Conservation (phyloP, 2,113 vertebrate species). For the Rhinopomastus cyanomelas region DNA sequence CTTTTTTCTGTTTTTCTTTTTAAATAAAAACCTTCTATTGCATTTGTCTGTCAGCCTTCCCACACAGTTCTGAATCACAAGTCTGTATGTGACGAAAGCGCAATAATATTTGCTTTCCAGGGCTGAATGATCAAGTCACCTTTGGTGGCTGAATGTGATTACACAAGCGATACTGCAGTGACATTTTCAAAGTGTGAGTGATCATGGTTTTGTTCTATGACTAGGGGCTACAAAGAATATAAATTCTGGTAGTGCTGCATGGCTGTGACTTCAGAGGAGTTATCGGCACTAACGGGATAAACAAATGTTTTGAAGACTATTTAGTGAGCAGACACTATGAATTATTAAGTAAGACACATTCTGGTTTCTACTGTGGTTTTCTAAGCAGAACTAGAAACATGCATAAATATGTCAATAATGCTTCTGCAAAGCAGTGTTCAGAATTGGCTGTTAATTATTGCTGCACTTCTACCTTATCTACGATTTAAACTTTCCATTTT, state of each 20-base stretch:
- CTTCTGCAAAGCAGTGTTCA: neutral
- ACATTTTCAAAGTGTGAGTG: slow-evolving; percentile 49
- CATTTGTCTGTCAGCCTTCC: slow-evolving; percentile 28
- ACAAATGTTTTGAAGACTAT: neutral
- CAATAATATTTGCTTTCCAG: slow-evolving; percentile 64
- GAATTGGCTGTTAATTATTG: neutral
- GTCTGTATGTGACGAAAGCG: slow-evolving; percentile 34
- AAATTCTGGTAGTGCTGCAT: neutral
- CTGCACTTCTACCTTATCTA: neutral
- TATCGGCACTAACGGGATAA: neutral
- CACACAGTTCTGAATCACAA: slow-evolving; percentile 1
- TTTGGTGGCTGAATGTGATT: slow-evolving; percentile 44
- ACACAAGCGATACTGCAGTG: slow-evolving; percentile 39
- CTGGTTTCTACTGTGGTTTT: neutral
- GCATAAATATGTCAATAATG: neutral
- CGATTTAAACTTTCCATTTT: neutral
- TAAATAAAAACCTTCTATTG: neutral
- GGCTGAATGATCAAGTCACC: slow-evolving; percentile 54
- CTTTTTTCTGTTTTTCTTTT: neutral
- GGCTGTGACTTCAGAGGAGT: neutral
- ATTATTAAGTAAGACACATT: slow-evolving; percentile 22
- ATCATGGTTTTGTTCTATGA: neutral
- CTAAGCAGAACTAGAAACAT: neutral
- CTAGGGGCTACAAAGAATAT: neutral
- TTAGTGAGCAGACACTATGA: neutral